These are phyloP conservation scores for Adelges cooleyi DNA, from an alignment of 1,140 invertebrate species.

Conservation along the genomic window DNA sequence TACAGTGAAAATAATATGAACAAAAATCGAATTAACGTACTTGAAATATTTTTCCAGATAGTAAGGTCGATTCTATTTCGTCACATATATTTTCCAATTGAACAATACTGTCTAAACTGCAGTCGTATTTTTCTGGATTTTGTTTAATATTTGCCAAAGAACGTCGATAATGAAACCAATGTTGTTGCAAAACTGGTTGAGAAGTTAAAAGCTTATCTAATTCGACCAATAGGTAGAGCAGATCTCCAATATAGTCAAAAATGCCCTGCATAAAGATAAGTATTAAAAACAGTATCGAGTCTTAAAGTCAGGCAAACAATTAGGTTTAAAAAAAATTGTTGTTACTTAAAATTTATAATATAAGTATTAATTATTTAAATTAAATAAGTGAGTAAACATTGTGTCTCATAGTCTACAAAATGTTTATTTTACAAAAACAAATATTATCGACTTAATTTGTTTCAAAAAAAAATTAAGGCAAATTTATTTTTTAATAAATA, in stretches of 20 bases:
- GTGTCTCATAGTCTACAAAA: too few relatives aligned
- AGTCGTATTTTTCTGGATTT: constrained; percentile 50
- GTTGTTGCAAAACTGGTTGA: constrained; percentile 49
- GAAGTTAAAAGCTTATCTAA: constrained; percentile 56
- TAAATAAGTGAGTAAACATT: too few relatives aligned
- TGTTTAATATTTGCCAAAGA: constrained; percentile 56
- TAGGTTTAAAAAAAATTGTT: background rate
- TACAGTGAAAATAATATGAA: background rate
- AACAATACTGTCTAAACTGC: constrained; percentile 45
- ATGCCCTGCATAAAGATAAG: constrained; percentile 47
- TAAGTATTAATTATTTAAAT: background rate
- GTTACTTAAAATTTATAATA: background rate
- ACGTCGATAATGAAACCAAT: constrained; percentile 58
- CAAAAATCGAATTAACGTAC: constrained; percentile 37
- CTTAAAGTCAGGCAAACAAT: too few relatives aligned
- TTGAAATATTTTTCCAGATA: constrained; percentile 50
- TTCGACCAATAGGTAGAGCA: constrained; percentile 56
- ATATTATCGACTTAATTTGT: too few relatives aligned
- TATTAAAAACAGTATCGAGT: too few relatives aligned
- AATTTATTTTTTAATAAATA: too few relatives aligned
- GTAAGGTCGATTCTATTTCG: constrained; percentile 45
- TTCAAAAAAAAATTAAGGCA: too few relatives aligned
- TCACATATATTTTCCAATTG: constrained; percentile 55
- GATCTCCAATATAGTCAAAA: constrained; percentile 51
- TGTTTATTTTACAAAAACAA: too few relatives aligned